phyloP scores from a whole-genome alignment of 2,888 invertebrate species.

The Dioctria linearis region DNA sequence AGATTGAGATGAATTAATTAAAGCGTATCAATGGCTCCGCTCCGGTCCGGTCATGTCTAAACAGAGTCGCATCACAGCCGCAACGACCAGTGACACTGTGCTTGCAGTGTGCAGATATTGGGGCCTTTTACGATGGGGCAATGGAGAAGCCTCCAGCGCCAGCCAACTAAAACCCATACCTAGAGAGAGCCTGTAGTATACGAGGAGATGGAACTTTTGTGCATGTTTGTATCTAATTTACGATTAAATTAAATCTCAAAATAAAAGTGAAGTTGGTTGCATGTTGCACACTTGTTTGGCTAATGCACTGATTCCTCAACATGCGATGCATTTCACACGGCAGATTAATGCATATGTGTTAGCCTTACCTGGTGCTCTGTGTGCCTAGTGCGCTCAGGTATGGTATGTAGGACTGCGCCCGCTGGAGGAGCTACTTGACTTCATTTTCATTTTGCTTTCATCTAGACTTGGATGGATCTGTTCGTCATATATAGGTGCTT shows the following conservation, averaged over 20 bases:
- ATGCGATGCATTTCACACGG: slow-evolving; percentile 53
- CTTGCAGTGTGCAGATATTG: not conserved
- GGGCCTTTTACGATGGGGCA: no score
- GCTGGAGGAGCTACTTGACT: slow-evolving; percentile 27
- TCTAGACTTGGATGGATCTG: not conserved
- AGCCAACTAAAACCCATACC: not conserved
- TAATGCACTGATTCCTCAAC: slow-evolving; percentile 53
- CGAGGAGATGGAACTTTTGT: slow-evolving; percentile 26
- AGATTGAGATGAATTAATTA: slow-evolving; percentile 59
- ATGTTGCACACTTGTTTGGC: slow-evolving; percentile 49
- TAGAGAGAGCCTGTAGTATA: not conserved
- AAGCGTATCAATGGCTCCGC: slow-evolving; percentile 55
- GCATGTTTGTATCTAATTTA: slow-evolving; percentile 58
- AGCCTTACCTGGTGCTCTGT: not conserved
- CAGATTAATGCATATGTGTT: slow-evolving; percentile 24
- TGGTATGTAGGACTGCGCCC: no score
- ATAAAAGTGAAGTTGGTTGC: slow-evolving; percentile 57
- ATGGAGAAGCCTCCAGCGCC: slow-evolving; percentile 10
- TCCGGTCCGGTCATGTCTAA: not conserved
- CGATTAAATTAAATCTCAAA: slow-evolving; percentile 58
- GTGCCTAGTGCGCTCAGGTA: no score
- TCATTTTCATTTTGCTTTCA: slow-evolving; percentile 48
- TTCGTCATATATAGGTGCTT: not conserved
- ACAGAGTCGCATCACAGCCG: not conserved
- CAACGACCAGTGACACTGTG: slow-evolving; percentile 7